Conservation (phyloP, 1,140 invertebrate genomes). For the Lanistes nyassanus region DNA sequence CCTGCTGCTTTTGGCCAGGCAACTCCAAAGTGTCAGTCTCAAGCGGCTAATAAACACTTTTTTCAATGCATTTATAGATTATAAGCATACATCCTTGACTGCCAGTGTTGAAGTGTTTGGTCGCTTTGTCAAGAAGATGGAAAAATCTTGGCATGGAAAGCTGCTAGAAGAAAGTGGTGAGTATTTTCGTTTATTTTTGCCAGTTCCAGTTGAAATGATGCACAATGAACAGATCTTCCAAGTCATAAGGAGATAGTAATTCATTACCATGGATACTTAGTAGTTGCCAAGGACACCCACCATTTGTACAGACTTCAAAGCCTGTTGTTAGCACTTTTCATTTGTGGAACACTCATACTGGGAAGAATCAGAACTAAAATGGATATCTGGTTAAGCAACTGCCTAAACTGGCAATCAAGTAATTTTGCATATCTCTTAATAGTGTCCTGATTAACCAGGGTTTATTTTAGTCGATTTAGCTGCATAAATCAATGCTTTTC, state of each 20-base stretch:
- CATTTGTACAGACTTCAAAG: not conserved
- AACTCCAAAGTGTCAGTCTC: not conserved
- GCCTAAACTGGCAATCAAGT: too few species aligned
- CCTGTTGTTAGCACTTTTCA: not conserved
- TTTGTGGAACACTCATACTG: too few species aligned
- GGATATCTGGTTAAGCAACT: too few species aligned
- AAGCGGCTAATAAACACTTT: not conserved
- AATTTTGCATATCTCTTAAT: too few species aligned
- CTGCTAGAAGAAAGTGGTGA: conserved; percentile 61
- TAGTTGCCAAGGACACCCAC: not conserved
- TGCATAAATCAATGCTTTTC: too few species aligned
- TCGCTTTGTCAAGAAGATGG: conserved; percentile 76
- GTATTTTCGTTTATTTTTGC: too few species aligned
- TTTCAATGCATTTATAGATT: conserved; percentile 69
- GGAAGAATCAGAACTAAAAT: too few species aligned
- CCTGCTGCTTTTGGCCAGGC: too few species aligned
- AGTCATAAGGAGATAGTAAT: not conserved
- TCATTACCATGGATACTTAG: not conserved
- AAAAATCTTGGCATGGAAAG: conserved; percentile 59
- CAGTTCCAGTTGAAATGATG: too few species aligned
- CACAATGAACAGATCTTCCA: not conserved
- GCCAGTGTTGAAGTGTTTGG: conserved; percentile 77
- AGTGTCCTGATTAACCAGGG: too few species aligned
- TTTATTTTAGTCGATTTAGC: too few species aligned
- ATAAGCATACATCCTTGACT: conserved; percentile 81